A percentile compares a stretch with the other conserved stretches of the same genome.
Evolutionary conservation across 1,140 invertebrate genomes (phyloP).

Genomic region (Scaptomyza montana): DNA sequence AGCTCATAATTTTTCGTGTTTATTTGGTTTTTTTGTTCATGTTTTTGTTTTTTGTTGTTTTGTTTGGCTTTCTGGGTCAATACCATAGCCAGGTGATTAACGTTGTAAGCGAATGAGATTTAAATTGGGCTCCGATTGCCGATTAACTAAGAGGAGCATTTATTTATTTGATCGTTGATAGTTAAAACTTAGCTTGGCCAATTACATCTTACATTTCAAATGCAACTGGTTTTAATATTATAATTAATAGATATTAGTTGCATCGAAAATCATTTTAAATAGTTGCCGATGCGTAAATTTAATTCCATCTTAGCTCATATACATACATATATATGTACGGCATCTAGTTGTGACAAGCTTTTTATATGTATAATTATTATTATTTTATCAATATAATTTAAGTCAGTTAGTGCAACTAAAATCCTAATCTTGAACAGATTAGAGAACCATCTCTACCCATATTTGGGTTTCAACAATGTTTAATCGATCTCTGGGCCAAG

Average conservation of each 20-base stretch:
- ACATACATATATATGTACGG: too few relatives aligned
- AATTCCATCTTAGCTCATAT: too few relatives aligned
- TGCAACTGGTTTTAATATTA: not conserved
- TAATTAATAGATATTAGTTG: not conserved
- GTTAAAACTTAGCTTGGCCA: not conserved
- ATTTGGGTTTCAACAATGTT: conserved; percentile 7
- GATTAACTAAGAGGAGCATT: conserved; percentile 6
- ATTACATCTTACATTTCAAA: not conserved
- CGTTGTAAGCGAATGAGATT: conserved; percentile 4
- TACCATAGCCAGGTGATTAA: conserved; percentile 40
- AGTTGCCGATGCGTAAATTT: too few relatives aligned
- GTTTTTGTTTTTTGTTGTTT: not conserved
- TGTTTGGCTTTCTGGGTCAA: conserved; percentile 62
- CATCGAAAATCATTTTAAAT: not conserved
- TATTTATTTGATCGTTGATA: conserved; percentile 1
- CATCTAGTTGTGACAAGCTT: too few relatives aligned
- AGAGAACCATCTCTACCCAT: not conserved
- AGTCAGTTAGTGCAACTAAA: too few relatives aligned
- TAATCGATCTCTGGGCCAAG: not conserved
- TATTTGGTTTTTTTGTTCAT: conserved; percentile 6
- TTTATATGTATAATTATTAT: not conserved
- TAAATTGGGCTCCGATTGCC: not conserved
- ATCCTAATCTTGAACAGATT: not conserved
- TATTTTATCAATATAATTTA: not conserved
- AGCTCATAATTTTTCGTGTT: conserved; percentile 70